Conservation (phyloP, 37 sponge, comb jelly and placozoan genomes). For the Agelas oroides region DNA sequence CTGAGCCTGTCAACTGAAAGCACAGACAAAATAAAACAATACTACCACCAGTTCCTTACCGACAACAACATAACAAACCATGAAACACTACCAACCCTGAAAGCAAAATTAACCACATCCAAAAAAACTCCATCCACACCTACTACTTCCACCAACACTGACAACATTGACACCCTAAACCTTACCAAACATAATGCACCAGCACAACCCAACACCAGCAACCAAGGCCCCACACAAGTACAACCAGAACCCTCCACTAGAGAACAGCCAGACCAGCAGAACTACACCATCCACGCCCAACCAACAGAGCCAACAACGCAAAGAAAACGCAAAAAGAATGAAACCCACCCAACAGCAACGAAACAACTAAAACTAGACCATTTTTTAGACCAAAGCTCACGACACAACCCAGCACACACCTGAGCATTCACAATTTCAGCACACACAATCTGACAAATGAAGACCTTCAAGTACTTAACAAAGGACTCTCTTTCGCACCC, state of each 20-base stretch:
- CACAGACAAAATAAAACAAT: neutral
- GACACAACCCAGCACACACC: neutral
- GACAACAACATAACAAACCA: neutral
- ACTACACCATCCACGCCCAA: neutral
- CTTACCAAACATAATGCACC: no score
- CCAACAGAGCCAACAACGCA: no score
- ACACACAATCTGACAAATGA: neutral
- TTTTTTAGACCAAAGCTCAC: conserved; percentile 31
- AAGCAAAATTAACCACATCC: neutral
- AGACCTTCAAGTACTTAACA: neutral
- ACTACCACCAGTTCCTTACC: neutral
- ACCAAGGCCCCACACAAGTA: no score
- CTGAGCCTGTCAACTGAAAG: neutral
- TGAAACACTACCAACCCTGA: neutral
- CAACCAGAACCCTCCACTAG: no score
- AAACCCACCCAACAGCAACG: neutral
- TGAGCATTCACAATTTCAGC: conserved; percentile 17
- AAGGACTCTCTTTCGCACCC: conserved; percentile 20
- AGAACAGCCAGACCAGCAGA: no score
- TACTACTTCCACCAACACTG: neutral
- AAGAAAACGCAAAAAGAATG: conserved; percentile 2
- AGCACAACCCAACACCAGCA: no score
- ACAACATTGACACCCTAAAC: neutral
- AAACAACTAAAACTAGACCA: neutral
- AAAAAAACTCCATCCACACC: neutral